A percentile compares a stretch with the other conserved stretches of the same genome.
Evolutionary conservation across 2,888 invertebrate genomes (phyloP).

Genomic region (Agriopis aurantiaria): DNA sequence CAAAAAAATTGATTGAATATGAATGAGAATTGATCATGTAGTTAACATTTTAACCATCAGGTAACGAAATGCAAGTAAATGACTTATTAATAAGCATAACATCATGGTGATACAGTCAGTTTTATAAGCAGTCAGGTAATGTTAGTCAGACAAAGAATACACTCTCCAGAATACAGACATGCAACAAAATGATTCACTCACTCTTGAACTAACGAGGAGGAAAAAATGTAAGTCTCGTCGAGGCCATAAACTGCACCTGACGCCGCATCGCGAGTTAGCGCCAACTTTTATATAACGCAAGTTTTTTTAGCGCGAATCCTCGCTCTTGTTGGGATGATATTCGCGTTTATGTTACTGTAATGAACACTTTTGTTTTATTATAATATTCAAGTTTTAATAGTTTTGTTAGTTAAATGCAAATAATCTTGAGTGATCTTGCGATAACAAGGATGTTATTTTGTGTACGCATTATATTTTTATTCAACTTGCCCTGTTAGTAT

Average conservation of each 20-base stretch:
- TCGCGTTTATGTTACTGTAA: slow-evolving; percentile 43
- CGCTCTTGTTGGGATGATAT: slow-evolving; percentile 36
- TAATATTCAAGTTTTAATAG: too few relatives aligned
- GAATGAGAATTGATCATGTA: too few relatives aligned
- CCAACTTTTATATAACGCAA: slow-evolving; percentile 73
- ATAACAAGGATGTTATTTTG: too few relatives aligned
- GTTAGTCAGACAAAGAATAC: not conserved
- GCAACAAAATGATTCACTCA: not conserved
- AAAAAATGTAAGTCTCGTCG: slow-evolving; percentile 68
- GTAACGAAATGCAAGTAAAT: too few relatives aligned
- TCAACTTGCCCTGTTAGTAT: too few relatives aligned
- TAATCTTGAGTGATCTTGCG: too few relatives aligned
- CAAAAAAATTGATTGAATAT: too few relatives aligned
- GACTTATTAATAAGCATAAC: too few relatives aligned
- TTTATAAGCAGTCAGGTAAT: not conserved
- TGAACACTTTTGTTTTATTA: slow-evolving; percentile 38
- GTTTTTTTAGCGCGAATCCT: slow-evolving; percentile 66
- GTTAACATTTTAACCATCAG: too few relatives aligned
- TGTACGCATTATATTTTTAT: too few relatives aligned
- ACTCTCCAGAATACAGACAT: not conserved
- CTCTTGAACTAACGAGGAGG: slow-evolving; percentile 38
- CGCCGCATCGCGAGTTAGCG: slow-evolving; percentile 63
- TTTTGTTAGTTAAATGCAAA: too few relatives aligned
- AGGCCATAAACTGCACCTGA: slow-evolving; percentile 75
- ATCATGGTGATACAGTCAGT: too few relatives aligned